A percentile compares a stretch with the other conserved stretches of the same genome.
Evolutionary conservation across 1,140 invertebrate species (phyloP).

Genomic region (Octopus sinensis): DNA sequence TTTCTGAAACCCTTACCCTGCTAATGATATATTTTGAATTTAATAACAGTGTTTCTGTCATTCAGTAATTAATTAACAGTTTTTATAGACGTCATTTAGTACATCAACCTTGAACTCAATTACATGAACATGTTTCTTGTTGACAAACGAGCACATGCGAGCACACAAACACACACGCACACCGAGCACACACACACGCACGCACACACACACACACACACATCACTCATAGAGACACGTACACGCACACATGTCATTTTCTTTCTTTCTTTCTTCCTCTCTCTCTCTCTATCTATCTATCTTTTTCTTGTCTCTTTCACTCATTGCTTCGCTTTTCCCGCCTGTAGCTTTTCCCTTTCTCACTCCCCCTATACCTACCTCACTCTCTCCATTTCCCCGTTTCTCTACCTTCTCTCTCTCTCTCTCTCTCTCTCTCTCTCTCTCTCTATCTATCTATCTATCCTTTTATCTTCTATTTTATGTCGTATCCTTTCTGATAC

Average conservation of each 20-base stretch:
- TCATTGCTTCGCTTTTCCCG: not conserved
- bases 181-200: not conserved
- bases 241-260: not conserved
- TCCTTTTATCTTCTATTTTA: not conserved
- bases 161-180: too few relatives aligned
- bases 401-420: not conserved
- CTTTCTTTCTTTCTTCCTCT: not conserved
- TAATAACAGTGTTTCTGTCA: too few relatives aligned
- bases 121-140: too few relatives aligned
- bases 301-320: not conserved
- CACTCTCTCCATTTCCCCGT: not conserved
- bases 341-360: not conserved
- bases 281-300: not conserved
- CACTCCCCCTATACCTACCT: not conserved
- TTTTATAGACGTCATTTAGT: too few relatives aligned
- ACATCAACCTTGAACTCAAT: too few relatives aligned
- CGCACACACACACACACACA: not conserved
- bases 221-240: not conserved
- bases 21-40: too few relatives aligned
- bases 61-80: too few relatives aligned
- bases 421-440: not conserved
- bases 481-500: not conserved
- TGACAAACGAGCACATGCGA: too few relatives aligned
- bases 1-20: too few relatives aligned
- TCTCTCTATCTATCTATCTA: not conserved